These are phyloP conservation scores for Ochlodes sylvanus DNA, from an alignment of 2,888 invertebrate species.

Conservation along the genomic window DNA sequence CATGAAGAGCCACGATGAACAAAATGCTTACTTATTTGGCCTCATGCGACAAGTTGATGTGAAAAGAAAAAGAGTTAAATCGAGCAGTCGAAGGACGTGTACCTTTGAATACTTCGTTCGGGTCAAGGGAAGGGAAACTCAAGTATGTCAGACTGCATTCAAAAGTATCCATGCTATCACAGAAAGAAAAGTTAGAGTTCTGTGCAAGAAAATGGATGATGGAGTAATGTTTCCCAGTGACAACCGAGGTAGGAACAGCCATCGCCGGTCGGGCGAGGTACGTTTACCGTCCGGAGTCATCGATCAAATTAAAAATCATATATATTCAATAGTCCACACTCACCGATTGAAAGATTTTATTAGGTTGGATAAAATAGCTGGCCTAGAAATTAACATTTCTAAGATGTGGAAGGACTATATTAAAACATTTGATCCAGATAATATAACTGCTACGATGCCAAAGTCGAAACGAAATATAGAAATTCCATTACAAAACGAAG, in stretches of 20 bases:
- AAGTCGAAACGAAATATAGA: conserved; percentile 76
- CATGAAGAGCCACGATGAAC: conserved; percentile 85
- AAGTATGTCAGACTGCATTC: conserved; percentile 85
- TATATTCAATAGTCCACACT: conserved; percentile 82
- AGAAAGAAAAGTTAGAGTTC: conserved; percentile 82
- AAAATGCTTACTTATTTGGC: conserved; percentile 85
- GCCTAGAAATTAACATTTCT: conserved; percentile 83
- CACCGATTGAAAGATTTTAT: conserved; percentile 82
- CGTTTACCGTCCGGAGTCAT: conserved; percentile 77
- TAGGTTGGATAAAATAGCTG: conserved; percentile 81
- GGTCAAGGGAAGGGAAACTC: conserved; percentile 82
- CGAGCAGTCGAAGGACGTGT: conserved; percentile 81
- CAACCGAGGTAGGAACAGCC: conserved; percentile 83
- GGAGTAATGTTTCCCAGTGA: conserved; percentile 85
- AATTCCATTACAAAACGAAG: conserved; percentile 55
- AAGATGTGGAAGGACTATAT: conserved; percentile 86
- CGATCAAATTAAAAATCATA: conserved; percentile 83
- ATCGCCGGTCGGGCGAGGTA: conserved; percentile 79
- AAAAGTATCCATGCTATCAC: conserved; percentile 85
- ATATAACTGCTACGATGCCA: conserved; percentile 77
- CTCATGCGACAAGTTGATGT: conserved; percentile 85
- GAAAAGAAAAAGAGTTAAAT: conserved; percentile 82
- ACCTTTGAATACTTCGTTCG: conserved; percentile 85
- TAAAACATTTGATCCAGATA: conserved; percentile 82
- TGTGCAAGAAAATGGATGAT: conserved; percentile 85